Conservation (phyloP, 2,113 vertebrate species). For the Prinia subflava region DNA sequence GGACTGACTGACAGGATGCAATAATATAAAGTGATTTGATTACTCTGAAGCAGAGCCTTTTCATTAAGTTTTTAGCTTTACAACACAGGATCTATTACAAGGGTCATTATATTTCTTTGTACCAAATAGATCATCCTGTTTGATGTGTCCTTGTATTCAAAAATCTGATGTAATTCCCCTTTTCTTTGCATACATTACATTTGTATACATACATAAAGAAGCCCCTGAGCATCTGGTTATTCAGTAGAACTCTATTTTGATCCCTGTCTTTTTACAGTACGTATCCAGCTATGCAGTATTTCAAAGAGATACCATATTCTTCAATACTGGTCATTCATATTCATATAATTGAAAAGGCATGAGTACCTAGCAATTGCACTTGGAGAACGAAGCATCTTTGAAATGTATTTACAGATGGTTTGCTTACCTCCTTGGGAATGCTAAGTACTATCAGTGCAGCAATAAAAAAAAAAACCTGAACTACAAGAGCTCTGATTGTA, state of each 20-base stretch:
- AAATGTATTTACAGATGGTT: slow-evolving; percentile 57
- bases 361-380: background rate
- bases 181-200: background rate
- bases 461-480: slow-evolving; percentile 13
- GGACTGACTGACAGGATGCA: slow-evolving; percentile 46
- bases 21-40: slow-evolving; percentile 18
- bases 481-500: background rate
- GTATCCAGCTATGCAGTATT: background rate
- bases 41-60: slow-evolving; percentile 40
- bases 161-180: background rate
- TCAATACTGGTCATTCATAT: background rate
- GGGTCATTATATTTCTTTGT: background rate
- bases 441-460: slow-evolving; percentile 41
- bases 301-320: background rate
- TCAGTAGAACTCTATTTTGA: background rate
- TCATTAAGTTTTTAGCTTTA: slow-evolving; percentile 56
- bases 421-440: slow-evolving; percentile 48
- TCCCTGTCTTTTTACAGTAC: background rate
- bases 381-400: slow-evolving; percentile 5
- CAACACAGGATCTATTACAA: slow-evolving; percentile 9
- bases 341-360: background rate
- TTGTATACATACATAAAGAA: background rate
- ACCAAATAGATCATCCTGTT: background rate
- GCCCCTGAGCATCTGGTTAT: background rate
- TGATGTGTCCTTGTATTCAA: background rate